Percentiles rank a stretch among this genome's conserved stretches.
Evolutionary conservation across 2,113 vertebrate genomes (phyloP).

Genomic region (Phalacrocorax aristotelis): DNA sequence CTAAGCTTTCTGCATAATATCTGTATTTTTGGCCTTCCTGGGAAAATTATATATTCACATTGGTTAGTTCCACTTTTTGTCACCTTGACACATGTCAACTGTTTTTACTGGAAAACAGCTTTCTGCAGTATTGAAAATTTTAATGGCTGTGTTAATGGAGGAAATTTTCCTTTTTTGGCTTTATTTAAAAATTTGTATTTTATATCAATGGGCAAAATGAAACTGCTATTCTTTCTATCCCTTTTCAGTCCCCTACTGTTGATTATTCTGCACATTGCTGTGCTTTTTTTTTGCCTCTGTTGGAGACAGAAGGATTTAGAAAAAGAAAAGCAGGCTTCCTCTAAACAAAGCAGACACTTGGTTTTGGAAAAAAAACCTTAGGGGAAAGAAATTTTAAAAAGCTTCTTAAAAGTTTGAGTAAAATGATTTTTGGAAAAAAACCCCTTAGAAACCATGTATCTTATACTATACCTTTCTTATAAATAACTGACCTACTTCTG

Average conservation of each 20-base stretch:
- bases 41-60: neutral
- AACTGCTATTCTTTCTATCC: neutral
- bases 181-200: neutral
- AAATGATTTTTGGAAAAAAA: neutral
- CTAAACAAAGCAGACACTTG: neutral
- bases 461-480: neutral
- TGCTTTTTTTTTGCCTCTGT: neutral
- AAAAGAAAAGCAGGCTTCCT: neutral
- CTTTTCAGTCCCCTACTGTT: neutral
- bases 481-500: neutral
- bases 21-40: neutral
- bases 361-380: neutral
- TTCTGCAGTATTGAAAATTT: neutral
- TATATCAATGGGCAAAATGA: neutral
- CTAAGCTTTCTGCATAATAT: neutral
- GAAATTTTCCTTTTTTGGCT: neutral
- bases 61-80: neutral
- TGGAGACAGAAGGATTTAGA: neutral
- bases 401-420: neutral
- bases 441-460: neutral
- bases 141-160: neutral
- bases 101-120: neutral
- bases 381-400: neutral
- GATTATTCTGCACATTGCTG: neutral
- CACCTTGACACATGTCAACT: neutral